Evolutionary conservation across 2,888 invertebrate genomes (phyloP).

Genomic region (Polia nebulosa): DNA sequence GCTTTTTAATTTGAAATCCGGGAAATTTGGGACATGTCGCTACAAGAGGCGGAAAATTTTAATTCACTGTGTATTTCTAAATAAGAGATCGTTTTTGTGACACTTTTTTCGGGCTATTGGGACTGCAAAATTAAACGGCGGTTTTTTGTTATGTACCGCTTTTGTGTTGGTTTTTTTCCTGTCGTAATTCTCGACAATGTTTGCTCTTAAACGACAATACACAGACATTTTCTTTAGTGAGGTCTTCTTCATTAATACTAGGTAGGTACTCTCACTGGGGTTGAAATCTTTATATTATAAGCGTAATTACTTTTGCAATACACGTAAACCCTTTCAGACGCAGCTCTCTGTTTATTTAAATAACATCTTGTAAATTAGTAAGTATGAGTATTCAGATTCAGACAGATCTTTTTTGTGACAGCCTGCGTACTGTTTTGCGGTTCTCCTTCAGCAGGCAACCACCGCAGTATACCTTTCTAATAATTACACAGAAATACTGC

Average conservation of each 20-base stretch:
- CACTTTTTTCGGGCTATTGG: background rate
- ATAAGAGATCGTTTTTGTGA: conserved; percentile 24
- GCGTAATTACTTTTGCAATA: background rate
- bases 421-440: too few relatives aligned
- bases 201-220: background rate
- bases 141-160: background rate
- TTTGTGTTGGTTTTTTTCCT: background rate
- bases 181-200: background rate
- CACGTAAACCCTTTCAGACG: background rate
- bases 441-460: background rate
- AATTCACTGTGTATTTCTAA: conserved; percentile 35
- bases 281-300: background rate
- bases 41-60: conserved; percentile 31
- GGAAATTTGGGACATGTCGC: conserved; percentile 48
- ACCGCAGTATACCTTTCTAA: background rate
- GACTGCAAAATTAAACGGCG: background rate
- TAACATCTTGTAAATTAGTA: background rate
- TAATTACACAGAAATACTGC: background rate
- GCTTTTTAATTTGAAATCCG: conserved; percentile 65
- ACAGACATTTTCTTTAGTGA: background rate
- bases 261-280: background rate
- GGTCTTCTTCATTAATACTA: background rate
- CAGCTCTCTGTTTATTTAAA: background rate
- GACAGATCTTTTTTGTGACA: background rate
- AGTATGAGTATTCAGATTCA: background rate